These are phyloP conservation scores for Pangasius macronema DNA, from an alignment of 2,797 vertebrate genomes.

Conservation along the genomic window DNA sequence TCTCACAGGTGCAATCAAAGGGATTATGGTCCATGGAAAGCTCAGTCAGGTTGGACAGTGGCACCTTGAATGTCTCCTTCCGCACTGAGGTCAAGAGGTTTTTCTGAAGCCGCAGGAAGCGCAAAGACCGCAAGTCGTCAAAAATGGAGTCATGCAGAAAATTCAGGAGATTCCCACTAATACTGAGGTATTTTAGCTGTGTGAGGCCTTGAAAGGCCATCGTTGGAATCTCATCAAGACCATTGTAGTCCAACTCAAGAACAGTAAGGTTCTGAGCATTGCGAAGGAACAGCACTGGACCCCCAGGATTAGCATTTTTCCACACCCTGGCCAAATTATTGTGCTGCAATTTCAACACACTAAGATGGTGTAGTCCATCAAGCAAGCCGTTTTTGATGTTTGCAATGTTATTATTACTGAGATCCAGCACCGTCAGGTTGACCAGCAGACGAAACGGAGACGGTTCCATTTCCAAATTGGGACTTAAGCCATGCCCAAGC, in stretches of 20 bases:
- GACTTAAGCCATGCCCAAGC: conserved; percentile 77
- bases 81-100: conserved; percentile 88
- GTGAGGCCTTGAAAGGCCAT: conserved; percentile 75
- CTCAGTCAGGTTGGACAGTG: conserved; percentile 75
- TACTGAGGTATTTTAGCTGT: conserved; percentile 75
- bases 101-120: conserved; percentile 80
- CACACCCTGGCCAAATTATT: conserved; percentile 93
- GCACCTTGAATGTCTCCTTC: conserved; percentile 77
- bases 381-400: conserved; percentile 79
- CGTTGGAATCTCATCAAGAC: conserved; percentile 89
- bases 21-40: conserved; percentile 88
- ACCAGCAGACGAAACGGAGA: conserved; percentile 83
- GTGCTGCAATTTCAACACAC: conserved; percentile 87
- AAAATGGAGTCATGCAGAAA: conserved; percentile 79
- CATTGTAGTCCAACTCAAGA: conserved; percentile 86
- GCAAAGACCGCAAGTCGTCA: conserved; percentile 77
- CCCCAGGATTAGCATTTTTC: conserved; percentile 86
- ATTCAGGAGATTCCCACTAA: conserved; percentile 85
- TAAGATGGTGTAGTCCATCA: conserved; percentile 78
- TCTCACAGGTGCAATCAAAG: conserved; percentile 96
- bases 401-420: conserved; percentile 95
- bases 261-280: conserved; percentile 68
- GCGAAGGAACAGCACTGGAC: conserved; percentile 85
- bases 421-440: conserved; percentile 84
- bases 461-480: conserved; percentile 69